phyloP scores from a whole-genome alignment of 2,888 invertebrate species.

The Pantelozetes paolii region DNA sequence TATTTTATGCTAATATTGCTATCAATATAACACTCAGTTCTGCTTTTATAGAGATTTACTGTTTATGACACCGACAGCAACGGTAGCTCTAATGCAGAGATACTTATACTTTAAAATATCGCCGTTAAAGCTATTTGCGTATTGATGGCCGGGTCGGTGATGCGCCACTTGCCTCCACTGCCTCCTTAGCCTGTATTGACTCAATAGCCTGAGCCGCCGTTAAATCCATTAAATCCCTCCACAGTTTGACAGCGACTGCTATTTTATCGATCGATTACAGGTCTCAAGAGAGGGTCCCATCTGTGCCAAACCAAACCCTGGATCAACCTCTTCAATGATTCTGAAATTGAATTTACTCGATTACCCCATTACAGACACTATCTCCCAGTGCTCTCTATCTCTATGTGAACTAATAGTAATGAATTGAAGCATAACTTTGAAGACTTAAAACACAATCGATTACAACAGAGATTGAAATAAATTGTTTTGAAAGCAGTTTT shows the following conservation, averaged over 20 bases:
- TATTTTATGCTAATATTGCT: conserved; percentile 29
- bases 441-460: background rate
- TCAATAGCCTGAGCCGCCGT: conserved; percentile 1
- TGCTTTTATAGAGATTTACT: conserved; percentile 24
- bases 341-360: conserved; percentile 30
- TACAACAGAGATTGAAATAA: background rate
- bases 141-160: conserved; percentile 9
- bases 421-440: conserved; percentile 6
- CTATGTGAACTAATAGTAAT: conserved; percentile 14
- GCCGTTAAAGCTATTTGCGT: conserved; percentile 20
- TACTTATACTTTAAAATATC: background rate
- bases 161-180: conserved; percentile 21
- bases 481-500: background rate
- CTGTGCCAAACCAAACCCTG: conserved; percentile 33
- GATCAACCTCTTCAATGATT: conserved; percentile 32
- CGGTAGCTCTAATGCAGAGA: background rate
- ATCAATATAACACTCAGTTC: background rate
- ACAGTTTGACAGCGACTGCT: conserved; percentile 25
- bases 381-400: conserved; percentile 29
- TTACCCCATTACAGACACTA: conserved; percentile 1
- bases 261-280: conserved; percentile 36
- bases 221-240: conserved; percentile 32
- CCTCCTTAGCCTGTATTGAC: no score
- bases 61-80: conserved; percentile 25
- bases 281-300: conserved; percentile 36